Base-by-base conservation (phyloP, 1,140 invertebrate genomes). In the Meloidogyne floridensis region DNA sequence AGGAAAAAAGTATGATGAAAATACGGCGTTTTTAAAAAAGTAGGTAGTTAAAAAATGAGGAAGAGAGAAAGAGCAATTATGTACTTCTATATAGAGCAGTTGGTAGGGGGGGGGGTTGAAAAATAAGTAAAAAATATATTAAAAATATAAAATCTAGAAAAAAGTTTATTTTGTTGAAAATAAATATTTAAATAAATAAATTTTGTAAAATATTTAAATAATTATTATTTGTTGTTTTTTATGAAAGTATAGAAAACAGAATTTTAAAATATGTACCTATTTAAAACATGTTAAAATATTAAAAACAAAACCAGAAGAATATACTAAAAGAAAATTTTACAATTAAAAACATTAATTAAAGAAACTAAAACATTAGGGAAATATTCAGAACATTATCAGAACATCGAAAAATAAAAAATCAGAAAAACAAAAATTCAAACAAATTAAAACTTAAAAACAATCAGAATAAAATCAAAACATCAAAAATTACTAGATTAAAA, bases 61-160 rank as follows among this genome's bases (percentile, higher is more conserved):
- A 15, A 9, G 13, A 15, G 56, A 15, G 56, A 65, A 65, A 65
- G 59, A 65, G 59, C 59, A 65, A 65, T 65, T 65, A 65, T 65
- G 59, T 65, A 65, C 59, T 59, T 54, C 59, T 65, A 65, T 65
- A 65, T 65, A 65, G 59, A 65, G 59, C 59, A 65, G 59, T 65
- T 65, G 59, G 59, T 65, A 32, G 32, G 32, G 32, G 32, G 20
- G 32, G 32, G 32, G 59, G 59, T 65, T 65, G n/a, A 65, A 65
- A 65, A 65, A 65, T 65, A 65, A 65, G 10, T 54, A 54, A 13
- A 11, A 54, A 54, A 54, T 53, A 47, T 47, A 47, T 6, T 47
- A 47, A 6, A 47, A 47, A 47, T 6, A 47, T 47, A 47, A 47
- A 47, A 6, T 47, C 7, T 47, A 54, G 10, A 54, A 65, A 65